Evolutionary conservation across 2,797 vertebrate species (phyloP).

Genomic region (Thaleichthys pacificus): DNA sequence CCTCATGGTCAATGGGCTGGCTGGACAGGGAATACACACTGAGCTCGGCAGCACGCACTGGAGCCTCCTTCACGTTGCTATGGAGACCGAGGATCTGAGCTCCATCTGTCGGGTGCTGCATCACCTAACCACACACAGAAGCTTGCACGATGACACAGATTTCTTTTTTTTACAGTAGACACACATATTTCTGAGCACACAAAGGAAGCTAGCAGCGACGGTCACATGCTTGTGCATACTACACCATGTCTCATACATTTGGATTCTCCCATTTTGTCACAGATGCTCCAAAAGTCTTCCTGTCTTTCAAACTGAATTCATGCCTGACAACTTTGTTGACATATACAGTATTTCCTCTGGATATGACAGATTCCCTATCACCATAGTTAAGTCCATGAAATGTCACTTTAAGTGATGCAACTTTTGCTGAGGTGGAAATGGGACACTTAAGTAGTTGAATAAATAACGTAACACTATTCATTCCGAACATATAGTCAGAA

Average conservation of each 20-base stretch:
- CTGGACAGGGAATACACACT: slow-evolving; percentile 79
- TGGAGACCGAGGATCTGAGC: slow-evolving; percentile 79
- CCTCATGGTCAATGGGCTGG: slow-evolving; percentile 80
- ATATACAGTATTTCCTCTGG: not conserved
- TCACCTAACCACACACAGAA: slow-evolving; percentile 65
- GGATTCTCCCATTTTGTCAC: not conserved
- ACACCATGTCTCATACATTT: not conserved
- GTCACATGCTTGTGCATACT: not conserved
- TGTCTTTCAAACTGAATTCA: not conserved
- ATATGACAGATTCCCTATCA: not conserved
- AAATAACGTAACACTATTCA: too few relatives aligned
- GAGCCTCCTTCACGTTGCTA: slow-evolving; percentile 78
- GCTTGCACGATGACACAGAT: not conserved
- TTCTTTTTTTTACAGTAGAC: not conserved
- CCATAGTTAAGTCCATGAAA: not conserved
- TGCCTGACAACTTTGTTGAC: not conserved
- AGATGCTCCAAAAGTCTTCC: not conserved
- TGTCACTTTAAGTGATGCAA: not conserved
- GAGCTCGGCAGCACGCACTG: slow-evolving; percentile 77
- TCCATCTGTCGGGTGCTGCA: slow-evolving; percentile 80
- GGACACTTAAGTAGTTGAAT: too few relatives aligned
- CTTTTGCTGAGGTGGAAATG: not conserved
- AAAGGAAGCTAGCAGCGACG: not conserved
- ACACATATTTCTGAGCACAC: not conserved
- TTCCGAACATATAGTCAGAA: too few relatives aligned